Evolutionary conservation across 2,113 vertebrate species (phyloP).

Genomic region (Camarhynchus parvulus): DNA sequence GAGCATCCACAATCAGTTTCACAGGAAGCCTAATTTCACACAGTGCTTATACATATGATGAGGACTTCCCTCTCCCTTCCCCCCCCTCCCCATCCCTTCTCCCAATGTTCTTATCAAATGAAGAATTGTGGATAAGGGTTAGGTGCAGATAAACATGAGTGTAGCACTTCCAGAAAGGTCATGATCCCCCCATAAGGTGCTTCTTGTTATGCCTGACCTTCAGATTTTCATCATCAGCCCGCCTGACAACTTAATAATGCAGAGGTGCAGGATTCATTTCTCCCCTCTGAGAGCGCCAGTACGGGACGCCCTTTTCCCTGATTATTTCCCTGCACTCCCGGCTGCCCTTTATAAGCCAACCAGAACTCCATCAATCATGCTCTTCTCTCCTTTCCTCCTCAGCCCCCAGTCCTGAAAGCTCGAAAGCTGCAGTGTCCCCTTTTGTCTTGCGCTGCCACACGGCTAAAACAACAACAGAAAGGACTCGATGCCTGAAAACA

Average conservation of each 20-base stretch:
- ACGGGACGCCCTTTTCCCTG: conserved; percentile 91
- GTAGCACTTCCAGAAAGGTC: conserved; percentile 94
- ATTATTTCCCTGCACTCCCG: conserved; percentile 96
- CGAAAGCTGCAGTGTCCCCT: conserved; percentile 76
- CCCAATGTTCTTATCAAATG: conserved; percentile 94
- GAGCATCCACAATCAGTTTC: conserved; percentile 78
- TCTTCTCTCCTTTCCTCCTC: conserved; percentile 82
- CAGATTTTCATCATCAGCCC: conserved; percentile 98
- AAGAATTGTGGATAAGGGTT: conserved; percentile 99
- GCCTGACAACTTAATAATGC: conserved; percentile 96
- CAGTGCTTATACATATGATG: conserved; percentile 78
- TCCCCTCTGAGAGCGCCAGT: conserved; percentile 85
- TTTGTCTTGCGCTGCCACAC: conserved; percentile 76
- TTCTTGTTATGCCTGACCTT: conserved; percentile 99
- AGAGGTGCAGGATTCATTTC: conserved; percentile 89
- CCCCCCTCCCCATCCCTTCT: conserved; percentile 35
- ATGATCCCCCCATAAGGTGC: conserved; percentile 94
- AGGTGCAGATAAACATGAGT: conserved; percentile 99
- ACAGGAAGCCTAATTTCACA: conserved; percentile 80
- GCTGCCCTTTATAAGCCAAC: conserved; percentile 97
- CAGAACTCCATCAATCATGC: conserved; percentile 98
- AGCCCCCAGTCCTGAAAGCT: conserved; percentile 75
- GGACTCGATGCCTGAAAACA: not conserved
- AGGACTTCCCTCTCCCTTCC: conserved; percentile 43
- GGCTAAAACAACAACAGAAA: conserved; percentile 57